These are phyloP conservation scores for Bhutanitis thaidina DNA, from an alignment of 2,888 invertebrate species.

Conservation along the genomic window DNA sequence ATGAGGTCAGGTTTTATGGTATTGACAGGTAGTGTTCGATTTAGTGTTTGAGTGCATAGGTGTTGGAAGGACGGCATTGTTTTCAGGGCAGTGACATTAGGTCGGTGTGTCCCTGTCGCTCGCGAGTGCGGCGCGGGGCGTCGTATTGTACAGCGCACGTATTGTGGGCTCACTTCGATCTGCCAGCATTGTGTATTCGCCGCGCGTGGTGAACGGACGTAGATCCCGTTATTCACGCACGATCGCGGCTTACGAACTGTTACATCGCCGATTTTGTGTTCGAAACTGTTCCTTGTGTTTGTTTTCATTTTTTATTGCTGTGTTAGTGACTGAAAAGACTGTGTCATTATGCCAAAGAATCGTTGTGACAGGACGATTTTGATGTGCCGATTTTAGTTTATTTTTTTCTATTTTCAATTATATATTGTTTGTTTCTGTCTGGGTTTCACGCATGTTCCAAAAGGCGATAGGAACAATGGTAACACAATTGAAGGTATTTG, in stretches of 20 bases:
- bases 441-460: conserved; percentile 62
- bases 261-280: conserved; percentile 40
- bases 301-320: conserved; percentile 44
- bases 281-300: conserved; percentile 42
- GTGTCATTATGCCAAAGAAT: conserved; percentile 67
- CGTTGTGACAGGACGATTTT: conserved; percentile 60
- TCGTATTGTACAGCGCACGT: conserved; percentile 73
- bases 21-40: conserved; percentile 27
- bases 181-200: conserved; percentile 75
- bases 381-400: conserved; percentile 50
- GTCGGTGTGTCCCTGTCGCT: conserved; percentile 76
- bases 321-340: conserved; percentile 45
- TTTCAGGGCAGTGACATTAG: conserved; percentile 78
- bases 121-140: conserved; percentile 67
- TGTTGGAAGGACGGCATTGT: conserved; percentile 70
- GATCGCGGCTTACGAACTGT: conserved; percentile 55
- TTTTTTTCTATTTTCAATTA: conserved; percentile 40
- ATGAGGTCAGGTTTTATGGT: conserved; percentile 28
- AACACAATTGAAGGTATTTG: conserved; percentile 65
- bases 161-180: conserved; percentile 77
- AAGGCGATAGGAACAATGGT: conserved; percentile 71
- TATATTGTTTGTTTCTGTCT: conserved; percentile 36
- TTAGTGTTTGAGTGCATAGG: conserved; percentile 35
- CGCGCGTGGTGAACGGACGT: conserved; percentile 60
- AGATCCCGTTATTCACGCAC: conserved; percentile 49